Percentiles rank a stretch among this genome's conserved stretches.
Conservation (phyloP, 2,797 vertebrate species). For the Alectoris magna region DNA sequence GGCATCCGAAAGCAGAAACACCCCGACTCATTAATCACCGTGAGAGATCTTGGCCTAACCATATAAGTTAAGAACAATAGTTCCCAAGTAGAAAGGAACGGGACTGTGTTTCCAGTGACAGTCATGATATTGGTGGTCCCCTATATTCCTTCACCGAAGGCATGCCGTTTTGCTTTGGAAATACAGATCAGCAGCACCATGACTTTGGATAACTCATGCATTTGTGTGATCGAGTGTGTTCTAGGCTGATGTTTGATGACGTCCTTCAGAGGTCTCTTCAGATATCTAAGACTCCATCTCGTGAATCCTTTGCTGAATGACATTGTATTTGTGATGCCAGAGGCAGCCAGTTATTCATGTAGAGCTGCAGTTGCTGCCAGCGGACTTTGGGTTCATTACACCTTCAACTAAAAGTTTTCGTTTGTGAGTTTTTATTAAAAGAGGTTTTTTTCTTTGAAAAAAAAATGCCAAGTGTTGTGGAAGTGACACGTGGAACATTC, state of each 20-base stretch:
- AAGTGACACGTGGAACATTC: neutral
- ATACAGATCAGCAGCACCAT: neutral
- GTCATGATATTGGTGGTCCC: neutral
- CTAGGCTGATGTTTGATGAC: neutral
- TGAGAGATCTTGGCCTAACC: neutral
- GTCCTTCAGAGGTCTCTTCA: neutral
- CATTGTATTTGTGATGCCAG: neutral
- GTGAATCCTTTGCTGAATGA: neutral
- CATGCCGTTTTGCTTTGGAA: neutral
- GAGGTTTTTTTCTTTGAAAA: neutral
- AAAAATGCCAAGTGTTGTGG: neutral
- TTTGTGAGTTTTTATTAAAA: neutral
- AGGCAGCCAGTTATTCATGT: neutral
- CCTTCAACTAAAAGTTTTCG: neutral
- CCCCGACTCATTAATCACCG: neutral
- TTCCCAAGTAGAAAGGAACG: neutral
- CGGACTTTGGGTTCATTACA: neutral
- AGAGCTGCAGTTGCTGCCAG: neutral
- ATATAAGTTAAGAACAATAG: neutral
- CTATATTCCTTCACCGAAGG: neutral
- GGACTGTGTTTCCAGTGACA: neutral
- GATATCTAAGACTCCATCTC: neutral
- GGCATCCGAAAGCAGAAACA: conserved; percentile 40
- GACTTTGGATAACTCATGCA: neutral
- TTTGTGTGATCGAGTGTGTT: neutral